These are phyloP conservation scores for Calcarius lapponicus DNA, from an alignment of 2,797 vertebrate species.

Conservation along the genomic window DNA sequence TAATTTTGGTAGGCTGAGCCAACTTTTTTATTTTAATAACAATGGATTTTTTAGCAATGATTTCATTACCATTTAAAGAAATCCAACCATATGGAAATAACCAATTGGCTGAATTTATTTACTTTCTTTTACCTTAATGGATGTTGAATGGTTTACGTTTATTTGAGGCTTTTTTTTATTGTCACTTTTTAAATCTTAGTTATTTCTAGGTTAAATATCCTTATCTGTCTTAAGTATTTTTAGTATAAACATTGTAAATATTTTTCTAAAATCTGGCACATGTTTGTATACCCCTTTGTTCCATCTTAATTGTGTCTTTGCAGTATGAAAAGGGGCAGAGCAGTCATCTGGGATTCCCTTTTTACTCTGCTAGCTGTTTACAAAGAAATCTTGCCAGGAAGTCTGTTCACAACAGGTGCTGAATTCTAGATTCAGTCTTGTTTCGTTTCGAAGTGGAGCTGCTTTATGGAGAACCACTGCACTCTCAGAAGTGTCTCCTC, in stretches of 20 bases:
- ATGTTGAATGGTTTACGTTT: conserved; percentile 16
- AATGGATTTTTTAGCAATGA: conserved; percentile 82
- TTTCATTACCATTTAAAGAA: conserved; percentile 84
- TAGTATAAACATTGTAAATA: conserved; percentile 16
- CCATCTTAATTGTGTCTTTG: not conserved
- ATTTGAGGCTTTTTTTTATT: not conserved
- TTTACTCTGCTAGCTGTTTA: not conserved
- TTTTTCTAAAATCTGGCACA: conserved; percentile 34
- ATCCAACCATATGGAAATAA: conserved; percentile 75
- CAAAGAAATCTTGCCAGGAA: not conserved
- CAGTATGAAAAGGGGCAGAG: not conserved
- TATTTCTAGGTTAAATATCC: not conserved
- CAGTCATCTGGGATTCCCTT: conserved; percentile 18
- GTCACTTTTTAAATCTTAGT: not conserved
- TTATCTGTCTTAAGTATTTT: conserved; percentile 51
- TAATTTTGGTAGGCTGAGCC: conserved; percentile 79
- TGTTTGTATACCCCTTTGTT: not conserved
- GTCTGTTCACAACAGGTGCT: conserved; percentile 21
- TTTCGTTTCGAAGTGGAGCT: not conserved
- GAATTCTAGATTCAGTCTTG: conserved; percentile 6
- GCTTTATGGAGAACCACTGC: not conserved
- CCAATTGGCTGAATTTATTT: conserved; percentile 74
- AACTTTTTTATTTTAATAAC: conserved; percentile 81
- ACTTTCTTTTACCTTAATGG: conserved; percentile 67
- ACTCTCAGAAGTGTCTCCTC: not conserved